These are phyloP conservation scores for Noctua janthe DNA, from an alignment of 2,888 invertebrate genomes.

Conservation along the genomic window DNA sequence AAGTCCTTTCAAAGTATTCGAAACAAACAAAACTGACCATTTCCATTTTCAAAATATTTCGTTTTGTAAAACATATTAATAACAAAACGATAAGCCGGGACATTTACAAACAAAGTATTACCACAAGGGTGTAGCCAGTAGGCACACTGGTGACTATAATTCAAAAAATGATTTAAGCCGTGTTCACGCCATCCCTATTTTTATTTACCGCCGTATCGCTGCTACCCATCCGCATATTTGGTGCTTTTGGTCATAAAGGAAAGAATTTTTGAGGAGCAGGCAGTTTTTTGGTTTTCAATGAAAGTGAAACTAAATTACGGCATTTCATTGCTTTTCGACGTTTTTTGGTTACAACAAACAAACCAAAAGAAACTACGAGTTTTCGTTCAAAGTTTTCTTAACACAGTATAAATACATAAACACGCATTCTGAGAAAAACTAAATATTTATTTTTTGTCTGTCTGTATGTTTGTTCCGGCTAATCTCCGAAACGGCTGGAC, in stretches of 20 bases:
- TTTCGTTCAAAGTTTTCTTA: not conserved
- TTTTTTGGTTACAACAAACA: not conserved
- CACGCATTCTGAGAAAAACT: not conserved
- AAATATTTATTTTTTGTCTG: too few species aligned
- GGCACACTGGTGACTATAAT: constrained; percentile 76
- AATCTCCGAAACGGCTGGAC: too few species aligned
- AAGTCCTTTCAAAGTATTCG: not conserved
- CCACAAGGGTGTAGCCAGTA: constrained; percentile 71
- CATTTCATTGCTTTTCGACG: not conserved
- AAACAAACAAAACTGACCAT: not conserved
- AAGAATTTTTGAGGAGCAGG: constrained; percentile 50
- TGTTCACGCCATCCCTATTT: constrained; percentile 84
- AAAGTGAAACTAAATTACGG: not conserved
- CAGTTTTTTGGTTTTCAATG: constrained; percentile 15
- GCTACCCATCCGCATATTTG: constrained; percentile 78
- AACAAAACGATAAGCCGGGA: constrained; percentile 42
- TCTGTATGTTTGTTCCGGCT: too few species aligned
- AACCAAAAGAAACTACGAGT: not conserved
- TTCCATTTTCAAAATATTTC: constrained; percentile 21
- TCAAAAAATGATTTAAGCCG: constrained; percentile 80
- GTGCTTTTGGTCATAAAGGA: constrained; percentile 66
- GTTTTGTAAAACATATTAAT: constrained; percentile 28
- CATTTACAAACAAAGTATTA: constrained; percentile 57
- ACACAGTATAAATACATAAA: not conserved
- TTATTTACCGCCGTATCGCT: constrained; percentile 77